phyloP scores from a whole-genome alignment of 1,140 invertebrate species.

The Ruditapes philippinarum region DNA sequence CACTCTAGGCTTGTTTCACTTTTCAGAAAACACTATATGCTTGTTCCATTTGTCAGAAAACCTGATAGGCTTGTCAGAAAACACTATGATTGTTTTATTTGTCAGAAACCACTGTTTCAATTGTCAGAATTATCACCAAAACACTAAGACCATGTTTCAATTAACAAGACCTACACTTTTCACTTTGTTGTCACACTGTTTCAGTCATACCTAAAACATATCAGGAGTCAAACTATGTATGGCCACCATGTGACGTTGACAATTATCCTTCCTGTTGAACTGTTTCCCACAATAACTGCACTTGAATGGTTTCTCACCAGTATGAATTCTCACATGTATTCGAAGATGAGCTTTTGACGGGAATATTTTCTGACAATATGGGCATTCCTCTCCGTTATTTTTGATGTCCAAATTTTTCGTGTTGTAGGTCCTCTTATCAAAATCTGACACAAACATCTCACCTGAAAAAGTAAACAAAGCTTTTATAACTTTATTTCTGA shows the following conservation, averaged over 20 bases:
- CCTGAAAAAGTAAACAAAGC: not conserved
- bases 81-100: too few relatives aligned
- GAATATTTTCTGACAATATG: constrained; percentile 71
- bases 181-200: not conserved
- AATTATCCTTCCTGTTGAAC: constrained; percentile 47
- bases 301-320: constrained; percentile 71
- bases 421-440: not conserved
- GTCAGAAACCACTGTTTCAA: too few relatives aligned
- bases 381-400: constrained; percentile 61
- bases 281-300: constrained; percentile 67
- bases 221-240: not conserved
- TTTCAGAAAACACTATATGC: too few relatives aligned
- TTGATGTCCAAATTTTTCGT: not conserved
- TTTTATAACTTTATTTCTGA: too few relatives aligned
- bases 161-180: too few relatives aligned
- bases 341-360: constrained; percentile 41
- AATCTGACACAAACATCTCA: not conserved
- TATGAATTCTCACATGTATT: constrained; percentile 69
- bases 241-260: constrained; percentile 17
- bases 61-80: too few relatives aligned
- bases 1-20: too few relatives aligned
- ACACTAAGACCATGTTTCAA: too few relatives aligned
- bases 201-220: not conserved
- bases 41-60: too few relatives aligned
- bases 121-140: too few relatives aligned